Conservation (phyloP, 2,113 vertebrate genomes). For the Ophthalmolycus amberensis region DNA sequence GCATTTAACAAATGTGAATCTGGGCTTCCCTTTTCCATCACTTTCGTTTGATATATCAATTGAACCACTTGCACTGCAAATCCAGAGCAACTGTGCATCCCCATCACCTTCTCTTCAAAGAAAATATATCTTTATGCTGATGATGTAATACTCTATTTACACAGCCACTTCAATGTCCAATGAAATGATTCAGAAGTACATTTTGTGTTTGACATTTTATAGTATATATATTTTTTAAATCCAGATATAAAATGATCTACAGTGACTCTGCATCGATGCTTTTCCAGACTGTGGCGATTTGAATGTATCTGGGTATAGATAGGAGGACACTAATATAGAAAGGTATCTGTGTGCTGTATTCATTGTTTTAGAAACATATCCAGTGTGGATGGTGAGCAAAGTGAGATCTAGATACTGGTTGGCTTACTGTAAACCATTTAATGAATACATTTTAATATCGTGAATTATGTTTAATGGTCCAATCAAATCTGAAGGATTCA, state of each 20-base stretch:
- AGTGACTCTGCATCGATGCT: too few species aligned
- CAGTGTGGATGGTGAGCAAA: not conserved
- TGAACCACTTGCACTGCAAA: not conserved
- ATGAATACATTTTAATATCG: not conserved
- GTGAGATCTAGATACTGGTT: not conserved
- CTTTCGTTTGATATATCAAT: not conserved
- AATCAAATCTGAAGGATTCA: not conserved
- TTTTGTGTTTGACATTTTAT: not conserved
- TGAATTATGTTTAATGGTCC: not conserved
- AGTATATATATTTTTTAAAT: not conserved
- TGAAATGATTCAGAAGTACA: not conserved
- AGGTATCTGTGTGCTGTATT: not conserved
- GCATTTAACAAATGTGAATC: too few species aligned
- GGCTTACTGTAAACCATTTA: not conserved
- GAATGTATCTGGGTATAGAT: not conserved
- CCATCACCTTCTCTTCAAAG: not conserved
- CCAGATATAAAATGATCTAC: too few species aligned
- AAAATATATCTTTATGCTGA: not conserved
- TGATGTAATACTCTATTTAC: not conserved
- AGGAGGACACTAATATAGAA: not conserved
- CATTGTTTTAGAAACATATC: not conserved
- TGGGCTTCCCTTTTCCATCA: too few species aligned
- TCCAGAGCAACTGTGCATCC: not conserved
- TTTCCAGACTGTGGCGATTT: too few species aligned
- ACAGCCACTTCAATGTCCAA: too few species aligned